Evolutionary conservation across 2,113 vertebrate species (phyloP), one percentile per base, ranked within the genome.

Genomic region (Elaphurus davidianus): DNA sequence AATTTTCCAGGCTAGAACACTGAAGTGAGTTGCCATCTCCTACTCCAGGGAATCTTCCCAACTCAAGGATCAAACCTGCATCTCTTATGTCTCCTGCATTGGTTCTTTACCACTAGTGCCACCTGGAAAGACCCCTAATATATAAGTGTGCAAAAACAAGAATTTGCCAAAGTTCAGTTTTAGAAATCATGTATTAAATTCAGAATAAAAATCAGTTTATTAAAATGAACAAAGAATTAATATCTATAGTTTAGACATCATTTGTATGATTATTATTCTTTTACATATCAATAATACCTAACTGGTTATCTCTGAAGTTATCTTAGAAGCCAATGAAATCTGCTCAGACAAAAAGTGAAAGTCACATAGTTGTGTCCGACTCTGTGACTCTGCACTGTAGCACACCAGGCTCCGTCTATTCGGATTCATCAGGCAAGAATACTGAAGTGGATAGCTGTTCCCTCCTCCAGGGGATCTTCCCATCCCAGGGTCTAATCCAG

Each of bases 191-290:
- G 45, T 74, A 74, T 50, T 57, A 90, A 91, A 30, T 71, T 93
- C 55, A 74, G 28, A 92, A 81, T 84, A 91, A 95, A 74, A 45
- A 19, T 71, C 16, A 79, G 2, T 91, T 78, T 8, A 57, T 55
- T 95, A 40, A 89, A 43, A 8, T 76, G 6, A 43, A 3, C n/a
- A 81, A 14, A 74, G 7, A 90, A 40, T 40, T 40, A n/a, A 6
- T 47, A 27, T 5, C 79, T 43, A 57, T 57, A 4, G 5, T 71
- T 89, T 57, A 83, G 9, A 47, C 90, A 0, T 12, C 87, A 50
- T 67, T 92, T 92, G 2, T 91, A 93, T 92, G n/a, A 76, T 33
- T 27, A 83, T n/a, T 85, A 52, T 95, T 93, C 5, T 54, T 76
- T 4, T 86, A 45, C 2, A 67, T 57, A 76, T 23, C 71, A 14